Base-by-base conservation (phyloP, 2,113 vertebrate species). In the Pogonocichla stellata region DNA sequence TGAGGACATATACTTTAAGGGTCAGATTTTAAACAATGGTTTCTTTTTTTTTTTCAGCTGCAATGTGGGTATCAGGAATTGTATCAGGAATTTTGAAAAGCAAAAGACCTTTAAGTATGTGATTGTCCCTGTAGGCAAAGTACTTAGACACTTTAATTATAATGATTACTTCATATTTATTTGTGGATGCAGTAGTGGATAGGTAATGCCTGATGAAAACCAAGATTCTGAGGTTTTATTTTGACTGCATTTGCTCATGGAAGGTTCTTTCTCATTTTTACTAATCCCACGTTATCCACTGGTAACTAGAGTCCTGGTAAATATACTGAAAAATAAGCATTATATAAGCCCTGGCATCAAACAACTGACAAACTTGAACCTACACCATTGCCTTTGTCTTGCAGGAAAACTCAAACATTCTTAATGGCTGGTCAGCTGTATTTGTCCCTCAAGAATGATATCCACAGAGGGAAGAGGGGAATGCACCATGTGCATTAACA, bases 81-180 rank as follows among this genome's bases (percentile, higher is more conserved):
- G 16, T 9, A 43, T 43, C 42, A 43, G 73, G 29, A 53, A 91
- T 6, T 45, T 91, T 89, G 58, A 92, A 67, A 92, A 81, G 29
- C 74, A 38, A 61, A 80, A 92, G 77, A 89, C 47, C 18, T 70
- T 31, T 77, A 92, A 92, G 36, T 62, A 86, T 33, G 50, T 66
- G 69, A 84, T 80, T 71, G 33, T 43, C 56, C 80, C 88, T 75
- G 43, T 48, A 74, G 72, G 93, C 60, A 74, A 92, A 91, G 38
- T 91, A 80, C n/a, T 89, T 80, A 93, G 86, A 91, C 72, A 73
- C 56, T 86, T 70, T 74, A 94, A 94, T 94, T 86, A 77, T 34
- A 86, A 62, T 51, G 83, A 88, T 92, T 86, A 65, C 19, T 40
- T 36, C 0, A 5, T 36, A 66, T 29, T 36, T 78, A 62, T 34